phyloP scores from a whole-genome alignment of 2,113 vertebrate genomes.

The Cynocephalus volans region DNA sequence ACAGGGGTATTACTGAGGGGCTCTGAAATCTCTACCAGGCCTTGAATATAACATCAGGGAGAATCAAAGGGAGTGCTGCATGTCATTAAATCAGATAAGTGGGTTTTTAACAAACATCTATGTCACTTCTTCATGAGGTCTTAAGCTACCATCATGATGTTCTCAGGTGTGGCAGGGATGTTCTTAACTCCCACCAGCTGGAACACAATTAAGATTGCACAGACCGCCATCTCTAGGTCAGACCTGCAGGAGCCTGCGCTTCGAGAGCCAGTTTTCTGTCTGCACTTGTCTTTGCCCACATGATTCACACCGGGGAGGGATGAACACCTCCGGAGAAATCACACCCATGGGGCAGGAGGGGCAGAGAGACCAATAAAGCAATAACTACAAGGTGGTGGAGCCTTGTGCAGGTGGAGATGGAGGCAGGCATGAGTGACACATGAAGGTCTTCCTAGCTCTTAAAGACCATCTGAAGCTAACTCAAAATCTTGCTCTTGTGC shows the following conservation, averaged over 20 bases:
- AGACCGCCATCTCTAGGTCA: not conserved
- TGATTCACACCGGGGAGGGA: not conserved
- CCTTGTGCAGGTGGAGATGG: no score
- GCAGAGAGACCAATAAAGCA: not conserved
- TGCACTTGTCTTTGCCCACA: not conserved
- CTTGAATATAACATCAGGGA: not conserved
- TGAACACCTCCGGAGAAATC: not conserved
- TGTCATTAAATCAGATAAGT: not conserved
- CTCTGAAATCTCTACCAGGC: not conserved
- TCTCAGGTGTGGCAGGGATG: not conserved
- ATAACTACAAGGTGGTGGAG: fast-evolving
- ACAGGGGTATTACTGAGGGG: fast-evolving
- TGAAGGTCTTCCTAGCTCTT: not conserved
- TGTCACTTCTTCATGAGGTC: not conserved
- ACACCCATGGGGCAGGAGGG: fast-evolving
- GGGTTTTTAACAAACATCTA: not conserved
- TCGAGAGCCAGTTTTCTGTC: not conserved
- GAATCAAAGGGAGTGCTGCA: not conserved
- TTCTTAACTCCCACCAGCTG: not conserved
- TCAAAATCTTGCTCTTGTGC: not conserved
- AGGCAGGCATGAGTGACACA: not conserved
- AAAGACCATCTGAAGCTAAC: not conserved
- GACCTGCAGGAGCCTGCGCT: not conserved
- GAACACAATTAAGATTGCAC: not conserved
- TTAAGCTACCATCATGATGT: not conserved